Evolutionary conservation across 2,797 vertebrate genomes (phyloP), one percentile per base, ranked within the genome.

Genomic region (Melanotaenia trifasciata): DNA sequence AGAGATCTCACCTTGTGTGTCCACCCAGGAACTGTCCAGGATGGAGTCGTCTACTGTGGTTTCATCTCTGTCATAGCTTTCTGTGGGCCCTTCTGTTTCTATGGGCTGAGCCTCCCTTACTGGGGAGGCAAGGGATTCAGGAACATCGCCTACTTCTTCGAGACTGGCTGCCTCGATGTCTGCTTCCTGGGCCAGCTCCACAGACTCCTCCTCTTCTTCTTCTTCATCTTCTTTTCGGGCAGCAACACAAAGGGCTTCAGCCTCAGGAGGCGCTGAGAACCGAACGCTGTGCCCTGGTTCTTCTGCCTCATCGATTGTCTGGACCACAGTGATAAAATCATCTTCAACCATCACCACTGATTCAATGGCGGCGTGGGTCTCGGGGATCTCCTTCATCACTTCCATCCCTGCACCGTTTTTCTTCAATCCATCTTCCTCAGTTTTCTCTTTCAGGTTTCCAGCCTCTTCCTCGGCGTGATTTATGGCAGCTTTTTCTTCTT

Each of bases 31-130:
- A 91, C 97, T 99, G 96, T 99, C 98, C 93, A 99, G 94, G 89
- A 99, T 93, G 87, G 98, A 99, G 93, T 99, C 98, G 26, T 99
- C 98, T 2, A 99, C 97, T 35, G 98, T 99, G 72, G 98, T 99
- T 93, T 99, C 98, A 40, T 99, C 98, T 91, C 94, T 96, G 87
- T 99, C 97, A 6, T 93, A 96, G 32, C 96, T 97, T 88, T 98
- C 97, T 5, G 96, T 97, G 56, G 90, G 96, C 45, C 89, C 96
- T 77, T 98, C 96, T 0, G 96, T 96, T 72, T 96, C 94, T 30
- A 82, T 1, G 1, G 89, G 91, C 43, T 70, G 67, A 58, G 56
- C 77, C 26, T 95, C 95, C 83, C 92, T 95, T 72, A 94, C 93
- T 0, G 95, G 96, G 12, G 95, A 96, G 40, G 90, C 93, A 4